phyloP scores from a whole-genome alignment of 1,140 invertebrate species.

The Gryllus bimaculatus region DNA sequence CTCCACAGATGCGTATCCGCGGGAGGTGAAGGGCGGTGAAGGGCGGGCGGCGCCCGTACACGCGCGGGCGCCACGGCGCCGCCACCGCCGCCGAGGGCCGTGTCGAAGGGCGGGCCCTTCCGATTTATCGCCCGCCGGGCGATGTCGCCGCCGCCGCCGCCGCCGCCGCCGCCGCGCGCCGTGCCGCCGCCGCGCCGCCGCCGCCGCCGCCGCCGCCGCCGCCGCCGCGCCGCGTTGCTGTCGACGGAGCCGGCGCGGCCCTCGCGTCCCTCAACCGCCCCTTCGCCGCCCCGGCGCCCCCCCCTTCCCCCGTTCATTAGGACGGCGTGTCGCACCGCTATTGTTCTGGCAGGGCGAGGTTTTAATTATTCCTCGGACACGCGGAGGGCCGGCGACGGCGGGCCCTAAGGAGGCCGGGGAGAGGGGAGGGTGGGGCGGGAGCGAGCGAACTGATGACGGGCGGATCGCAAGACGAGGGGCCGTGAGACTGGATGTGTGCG shows the following conservation, averaged over 20 bases:
- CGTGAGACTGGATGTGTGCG: background rate
- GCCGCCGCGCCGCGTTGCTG: background rate
- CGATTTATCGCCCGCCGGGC: background rate
- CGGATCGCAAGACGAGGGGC: background rate
- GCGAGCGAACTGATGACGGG: background rate
- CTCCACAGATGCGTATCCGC: too few relatives aligned
- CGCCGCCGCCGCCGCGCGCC: too few relatives aligned
- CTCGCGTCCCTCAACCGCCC: background rate
- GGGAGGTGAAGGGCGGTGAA: too few relatives aligned
- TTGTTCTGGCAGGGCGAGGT: background rate
- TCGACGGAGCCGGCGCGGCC: background rate
- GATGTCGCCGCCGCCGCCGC: too few relatives aligned
- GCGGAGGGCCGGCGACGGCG: background rate
- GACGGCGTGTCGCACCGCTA: background rate
- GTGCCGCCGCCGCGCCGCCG: too few relatives aligned
- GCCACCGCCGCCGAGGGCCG: too few relatives aligned
- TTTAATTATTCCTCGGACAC: conserved; percentile 1
- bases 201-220: too few relatives aligned
- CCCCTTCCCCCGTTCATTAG: background rate
- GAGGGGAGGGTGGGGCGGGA: too few relatives aligned
- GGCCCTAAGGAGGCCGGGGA: background rate
- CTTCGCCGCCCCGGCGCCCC: background rate
- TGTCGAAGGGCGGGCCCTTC: conserved; percentile 1
- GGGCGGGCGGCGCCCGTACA: too few relatives aligned
- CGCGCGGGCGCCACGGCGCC: too few relatives aligned